Evolutionary conservation across 2,888 invertebrate genomes (phyloP).

Genomic region (Leistus spinibarbis): DNA sequence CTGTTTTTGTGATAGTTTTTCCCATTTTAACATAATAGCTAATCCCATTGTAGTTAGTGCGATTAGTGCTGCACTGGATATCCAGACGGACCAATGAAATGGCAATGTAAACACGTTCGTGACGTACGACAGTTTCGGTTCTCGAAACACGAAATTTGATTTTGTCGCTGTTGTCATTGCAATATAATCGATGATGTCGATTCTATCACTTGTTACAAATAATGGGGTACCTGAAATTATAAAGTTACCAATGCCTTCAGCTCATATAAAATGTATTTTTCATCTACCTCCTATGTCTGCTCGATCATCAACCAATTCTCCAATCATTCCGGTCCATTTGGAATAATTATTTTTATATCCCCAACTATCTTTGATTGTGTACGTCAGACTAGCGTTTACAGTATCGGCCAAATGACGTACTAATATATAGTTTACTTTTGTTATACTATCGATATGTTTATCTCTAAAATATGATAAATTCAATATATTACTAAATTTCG

Average conservation of each 20-base stretch:
- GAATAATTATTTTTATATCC: conserved; percentile 64
- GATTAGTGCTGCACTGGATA: conserved; percentile 60
- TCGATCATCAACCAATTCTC: conserved; percentile 63
- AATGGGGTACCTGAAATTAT: conserved; percentile 63
- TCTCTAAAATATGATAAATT: conserved; percentile 50
- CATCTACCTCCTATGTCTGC: conserved; percentile 66
- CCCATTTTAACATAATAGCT: conserved; percentile 56
- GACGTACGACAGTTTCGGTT: conserved; percentile 74
- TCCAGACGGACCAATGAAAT: conserved; percentile 71
- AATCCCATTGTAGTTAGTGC: conserved; percentile 57
- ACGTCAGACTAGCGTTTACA: conserved; percentile 63
- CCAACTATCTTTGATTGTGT: conserved; percentile 64
- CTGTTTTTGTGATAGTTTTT: conserved; percentile 46
- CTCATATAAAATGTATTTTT: background rate
- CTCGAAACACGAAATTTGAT: conserved; percentile 73
- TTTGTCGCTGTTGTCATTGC: conserved; percentile 70
- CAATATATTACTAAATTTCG: background rate
- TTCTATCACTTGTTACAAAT: conserved; percentile 67
- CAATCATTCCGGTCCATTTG: conserved; percentile 70
- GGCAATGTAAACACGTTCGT: conserved; percentile 74
- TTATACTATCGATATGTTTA: conserved; percentile 64
- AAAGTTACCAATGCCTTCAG: background rate
- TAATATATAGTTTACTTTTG: conserved; percentile 68
- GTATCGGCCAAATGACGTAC: conserved; percentile 64
- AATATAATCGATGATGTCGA: conserved; percentile 68